Conservation (phyloP, 2,113 vertebrate genomes). For the Istiophorus platypterus region DNA sequence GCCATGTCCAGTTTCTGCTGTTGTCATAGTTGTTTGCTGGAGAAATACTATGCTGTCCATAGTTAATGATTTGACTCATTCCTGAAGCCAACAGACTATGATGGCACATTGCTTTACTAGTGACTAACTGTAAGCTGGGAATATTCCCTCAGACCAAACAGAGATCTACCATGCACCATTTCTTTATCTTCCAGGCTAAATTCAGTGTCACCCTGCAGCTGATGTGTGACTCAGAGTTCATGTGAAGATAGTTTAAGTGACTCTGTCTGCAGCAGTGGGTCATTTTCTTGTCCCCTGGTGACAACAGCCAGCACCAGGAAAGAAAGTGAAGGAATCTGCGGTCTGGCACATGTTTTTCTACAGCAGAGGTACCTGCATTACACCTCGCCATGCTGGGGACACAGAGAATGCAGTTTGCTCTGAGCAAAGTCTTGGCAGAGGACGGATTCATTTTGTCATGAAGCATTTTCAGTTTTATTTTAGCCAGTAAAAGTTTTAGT, state of each 20-base stretch:
- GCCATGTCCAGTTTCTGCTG: not conserved
- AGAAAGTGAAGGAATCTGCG: slow-evolving; percentile 31
- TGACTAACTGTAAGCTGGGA: not conserved
- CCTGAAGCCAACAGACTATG: too few species aligned
- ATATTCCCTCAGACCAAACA: slow-evolving; percentile 2
- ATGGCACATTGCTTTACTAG: too few species aligned
- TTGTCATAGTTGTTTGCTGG: not conserved
- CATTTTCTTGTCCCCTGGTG: slow-evolving; percentile 21
- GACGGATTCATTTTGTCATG: slow-evolving; percentile 79
- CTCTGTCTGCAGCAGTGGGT: slow-evolving; percentile 37
- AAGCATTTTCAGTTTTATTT: slow-evolving; percentile 85
- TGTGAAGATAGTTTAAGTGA: slow-evolving; percentile 31
- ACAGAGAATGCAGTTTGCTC: slow-evolving; percentile 51
- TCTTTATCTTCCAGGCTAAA: slow-evolving; percentile 3
- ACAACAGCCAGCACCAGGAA: slow-evolving; percentile 7
- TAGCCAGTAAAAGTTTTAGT: slow-evolving; percentile 83
- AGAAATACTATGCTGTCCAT: not conserved
- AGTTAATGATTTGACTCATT: too few species aligned
- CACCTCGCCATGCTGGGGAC: slow-evolving; percentile 23
- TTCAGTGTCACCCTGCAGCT: slow-evolving; percentile 29
- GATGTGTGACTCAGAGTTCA: slow-evolving; percentile 34
- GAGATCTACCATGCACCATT: not conserved
- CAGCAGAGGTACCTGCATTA: slow-evolving; percentile 40
- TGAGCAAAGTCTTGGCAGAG: slow-evolving; percentile 74
- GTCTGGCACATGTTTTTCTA: slow-evolving; percentile 34